Evolutionary conservation across 2,797 vertebrate species (phyloP).

Genomic region (Mormyrops attenuatus): DNA sequence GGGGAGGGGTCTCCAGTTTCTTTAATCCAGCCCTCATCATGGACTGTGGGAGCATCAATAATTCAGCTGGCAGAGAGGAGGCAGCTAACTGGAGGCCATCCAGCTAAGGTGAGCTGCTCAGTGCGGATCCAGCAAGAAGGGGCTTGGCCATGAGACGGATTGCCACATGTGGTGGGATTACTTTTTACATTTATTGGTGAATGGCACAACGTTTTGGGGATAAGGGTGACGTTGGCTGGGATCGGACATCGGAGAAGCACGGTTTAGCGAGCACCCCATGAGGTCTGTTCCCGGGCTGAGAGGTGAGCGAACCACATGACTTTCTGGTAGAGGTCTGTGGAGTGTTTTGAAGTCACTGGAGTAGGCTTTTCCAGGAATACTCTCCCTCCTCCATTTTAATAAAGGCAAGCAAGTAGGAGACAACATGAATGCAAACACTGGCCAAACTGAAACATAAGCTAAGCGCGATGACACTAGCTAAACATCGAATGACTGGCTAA

Average conservation of each 20-base stretch:
- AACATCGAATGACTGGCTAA: background rate
- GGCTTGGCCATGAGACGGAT: background rate
- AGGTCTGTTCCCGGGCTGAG: background rate
- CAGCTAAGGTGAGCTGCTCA: background rate
- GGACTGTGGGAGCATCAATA: conserved; percentile 15
- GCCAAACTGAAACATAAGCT: conserved; percentile 3
- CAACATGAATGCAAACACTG: background rate
- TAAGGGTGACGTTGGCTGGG: background rate
- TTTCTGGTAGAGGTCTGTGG: background rate
- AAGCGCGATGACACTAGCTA: background rate
- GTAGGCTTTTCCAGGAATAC: conserved; percentile 1
- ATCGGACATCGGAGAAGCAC: background rate
- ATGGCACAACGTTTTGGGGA: background rate
- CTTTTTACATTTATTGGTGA: background rate
- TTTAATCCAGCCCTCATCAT: background rate
- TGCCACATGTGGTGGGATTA: background rate
- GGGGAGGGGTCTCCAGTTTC: conserved; percentile 13
- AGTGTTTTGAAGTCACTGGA: background rate
- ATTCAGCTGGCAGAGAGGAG: conserved; percentile 5
- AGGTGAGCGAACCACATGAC: background rate
- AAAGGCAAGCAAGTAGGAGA: background rate
- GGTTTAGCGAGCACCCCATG: background rate
- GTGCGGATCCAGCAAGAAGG: background rate
- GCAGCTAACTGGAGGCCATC: conserved; percentile 7
- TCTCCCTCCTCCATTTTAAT: background rate